Conservation (phyloP, 2,113 vertebrate species). For the Anolis carolinensis region DNA sequence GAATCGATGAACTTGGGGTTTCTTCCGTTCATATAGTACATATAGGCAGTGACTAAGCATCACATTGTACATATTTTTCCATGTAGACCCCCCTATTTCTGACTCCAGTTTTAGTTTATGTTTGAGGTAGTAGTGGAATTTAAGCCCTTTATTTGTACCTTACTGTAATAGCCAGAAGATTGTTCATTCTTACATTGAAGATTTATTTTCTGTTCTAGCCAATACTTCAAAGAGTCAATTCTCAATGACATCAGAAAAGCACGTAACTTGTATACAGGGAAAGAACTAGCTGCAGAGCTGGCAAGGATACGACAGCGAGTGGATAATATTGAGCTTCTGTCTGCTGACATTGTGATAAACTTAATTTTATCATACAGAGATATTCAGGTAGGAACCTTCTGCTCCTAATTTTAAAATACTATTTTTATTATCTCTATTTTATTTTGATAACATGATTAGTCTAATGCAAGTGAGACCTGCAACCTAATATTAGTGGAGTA, state of each 20-base stretch:
- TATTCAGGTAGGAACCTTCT: conserved; percentile 85
- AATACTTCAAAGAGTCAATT: conserved; percentile 93
- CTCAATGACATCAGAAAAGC: conserved; percentile 96
- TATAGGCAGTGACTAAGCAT: not conserved
- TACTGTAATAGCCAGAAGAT: not conserved
- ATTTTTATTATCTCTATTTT: not conserved
- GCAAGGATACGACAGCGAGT: conserved; percentile 92
- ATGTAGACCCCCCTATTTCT: not conserved
- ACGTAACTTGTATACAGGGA: conserved; percentile 88
- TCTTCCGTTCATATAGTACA: not conserved
- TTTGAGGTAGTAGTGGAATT: not conserved
- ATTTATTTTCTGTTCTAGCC: conserved; percentile 74
- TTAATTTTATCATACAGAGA: conserved; percentile 95
- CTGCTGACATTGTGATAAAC: conserved; percentile 97
- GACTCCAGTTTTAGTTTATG: not conserved
- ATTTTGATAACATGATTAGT: not conserved
- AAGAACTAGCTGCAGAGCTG: conserved; percentile 90
- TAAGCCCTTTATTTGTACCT: no score
- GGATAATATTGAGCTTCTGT: conserved; percentile 95
- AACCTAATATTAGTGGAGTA: not conserved
- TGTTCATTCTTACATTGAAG: conserved; percentile 14
- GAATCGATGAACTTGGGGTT: not conserved
- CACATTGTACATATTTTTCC: not conserved
- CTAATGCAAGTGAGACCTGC: not conserved
- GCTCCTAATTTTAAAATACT: not conserved